Conservation (phyloP, 1,140 invertebrate genomes). For the Holcopasites calliopsidis region DNA sequence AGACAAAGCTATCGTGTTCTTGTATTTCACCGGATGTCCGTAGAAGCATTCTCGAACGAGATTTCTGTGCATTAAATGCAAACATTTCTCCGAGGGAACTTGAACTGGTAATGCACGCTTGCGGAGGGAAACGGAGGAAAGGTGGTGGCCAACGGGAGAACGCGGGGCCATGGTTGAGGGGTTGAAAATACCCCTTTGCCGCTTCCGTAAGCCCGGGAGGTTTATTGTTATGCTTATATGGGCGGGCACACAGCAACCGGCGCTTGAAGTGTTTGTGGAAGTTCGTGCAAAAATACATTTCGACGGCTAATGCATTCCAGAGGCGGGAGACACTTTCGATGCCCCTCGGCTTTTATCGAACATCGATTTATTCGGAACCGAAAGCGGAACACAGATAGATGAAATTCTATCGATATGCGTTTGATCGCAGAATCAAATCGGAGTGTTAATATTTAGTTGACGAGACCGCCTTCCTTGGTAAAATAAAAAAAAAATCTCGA, state of each 20-base stretch:
- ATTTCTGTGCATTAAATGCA: slow-evolving; percentile 21
- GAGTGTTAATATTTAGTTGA: too few species aligned
- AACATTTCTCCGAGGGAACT: neutral
- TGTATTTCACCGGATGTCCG: neutral
- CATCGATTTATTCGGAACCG: slow-evolving; percentile 1
- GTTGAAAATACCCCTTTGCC: slow-evolving; percentile 52
- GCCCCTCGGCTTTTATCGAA: neutral
- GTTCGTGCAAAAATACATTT: slow-evolving; percentile 9
- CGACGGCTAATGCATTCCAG: neutral
- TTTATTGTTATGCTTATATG: slow-evolving; percentile 64
- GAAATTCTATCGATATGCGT: neutral
- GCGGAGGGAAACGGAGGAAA: neutral
- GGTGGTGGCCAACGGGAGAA: neutral
- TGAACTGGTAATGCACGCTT: neutral
- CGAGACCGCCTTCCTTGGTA: neutral
- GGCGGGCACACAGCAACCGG: slow-evolving; percentile 7
- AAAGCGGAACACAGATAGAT: slow-evolving; percentile 1
- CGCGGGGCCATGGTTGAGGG: slow-evolving; percentile 38
- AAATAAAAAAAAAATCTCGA: too few species aligned
- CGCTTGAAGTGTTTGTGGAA: slow-evolving; percentile 12
- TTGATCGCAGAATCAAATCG: too few species aligned
- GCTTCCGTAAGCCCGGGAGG: slow-evolving; percentile 43
- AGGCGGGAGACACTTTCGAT: neutral
- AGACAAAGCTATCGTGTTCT: neutral
- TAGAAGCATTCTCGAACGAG: neutral